A percentile compares a stretch with the other conserved stretches of the same genome.
Evolutionary conservation across 1,140 invertebrate species (phyloP).

Genomic region (Mylabris phalerata): DNA sequence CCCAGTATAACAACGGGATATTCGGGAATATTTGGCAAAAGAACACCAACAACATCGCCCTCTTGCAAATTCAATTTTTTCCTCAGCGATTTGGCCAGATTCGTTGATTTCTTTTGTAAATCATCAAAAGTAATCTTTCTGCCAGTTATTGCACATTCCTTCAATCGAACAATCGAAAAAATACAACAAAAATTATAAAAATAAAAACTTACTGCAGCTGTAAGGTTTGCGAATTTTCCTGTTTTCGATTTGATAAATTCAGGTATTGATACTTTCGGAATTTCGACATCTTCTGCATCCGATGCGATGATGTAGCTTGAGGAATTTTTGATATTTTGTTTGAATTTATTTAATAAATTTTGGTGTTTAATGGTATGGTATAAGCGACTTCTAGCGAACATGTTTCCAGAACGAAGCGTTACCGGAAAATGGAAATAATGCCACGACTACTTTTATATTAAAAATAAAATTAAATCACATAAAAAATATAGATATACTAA

Average conservation of each 20-base stretch:
- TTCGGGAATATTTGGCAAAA: conserved; percentile 74
- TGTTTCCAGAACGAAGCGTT: no score
- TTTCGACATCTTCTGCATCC: conserved; percentile 8
- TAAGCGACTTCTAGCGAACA: no score
- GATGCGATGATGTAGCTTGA: conserved; percentile 13
- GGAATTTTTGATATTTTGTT: no score
- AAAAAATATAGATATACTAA: no score
- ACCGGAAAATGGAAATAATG: no score
- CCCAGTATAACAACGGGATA: conserved; percentile 61
- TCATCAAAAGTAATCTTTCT: conserved; percentile 64
- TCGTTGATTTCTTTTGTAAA: conserved; percentile 53
- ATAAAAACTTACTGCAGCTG: conserved; percentile 17
- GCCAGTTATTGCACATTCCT: conserved; percentile 66
- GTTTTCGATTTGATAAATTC: conserved; percentile 18
- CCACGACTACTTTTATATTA: no score
- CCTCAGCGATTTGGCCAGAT: conserved; percentile 60
- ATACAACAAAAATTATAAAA: not conserved
- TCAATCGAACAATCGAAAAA: conserved; percentile 5
- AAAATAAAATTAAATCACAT: no score
- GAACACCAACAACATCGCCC: conserved; percentile 63
- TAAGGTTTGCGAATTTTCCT: conserved; percentile 10
- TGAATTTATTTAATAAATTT: no score
- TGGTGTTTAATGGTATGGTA: no score
- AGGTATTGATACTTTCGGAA: conserved; percentile 19
- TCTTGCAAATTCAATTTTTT: conserved; percentile 58